phyloP scores from a whole-genome alignment of 2,888 invertebrate genomes.

The Oligia fasciuncula region DNA sequence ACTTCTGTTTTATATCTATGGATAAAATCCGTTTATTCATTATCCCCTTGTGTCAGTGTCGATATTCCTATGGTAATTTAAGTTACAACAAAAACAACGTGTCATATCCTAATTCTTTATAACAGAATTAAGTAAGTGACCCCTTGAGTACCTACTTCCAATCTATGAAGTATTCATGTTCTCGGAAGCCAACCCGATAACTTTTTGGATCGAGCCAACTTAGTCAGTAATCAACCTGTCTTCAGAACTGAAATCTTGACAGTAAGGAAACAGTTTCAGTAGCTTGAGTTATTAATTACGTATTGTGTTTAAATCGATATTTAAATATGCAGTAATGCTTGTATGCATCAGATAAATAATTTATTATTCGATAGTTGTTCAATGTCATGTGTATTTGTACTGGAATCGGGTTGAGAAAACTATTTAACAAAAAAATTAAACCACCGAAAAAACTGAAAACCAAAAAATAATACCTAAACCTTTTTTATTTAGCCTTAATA shows the following conservation, averaged over 20 bases:
- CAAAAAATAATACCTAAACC: too few relatives aligned
- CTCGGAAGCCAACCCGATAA: constrained; percentile 8
- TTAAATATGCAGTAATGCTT: background rate
- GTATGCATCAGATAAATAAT: background rate
- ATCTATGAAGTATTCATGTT: constrained; percentile 7
- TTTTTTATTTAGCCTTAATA: too few relatives aligned
- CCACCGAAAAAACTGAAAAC: too few relatives aligned
- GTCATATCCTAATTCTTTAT: background rate
- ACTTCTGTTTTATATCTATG: too few relatives aligned
- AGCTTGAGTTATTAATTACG: constrained; percentile 19
- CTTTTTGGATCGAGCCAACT: constrained; percentile 1
- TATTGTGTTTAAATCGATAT: background rate
- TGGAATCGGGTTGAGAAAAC: background rate
- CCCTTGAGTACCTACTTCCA: background rate
- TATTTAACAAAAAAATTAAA: too few relatives aligned
- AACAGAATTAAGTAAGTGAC: background rate
- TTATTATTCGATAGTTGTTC: background rate
- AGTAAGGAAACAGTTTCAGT: constrained; percentile 18
- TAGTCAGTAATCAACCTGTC: constrained; percentile 44
- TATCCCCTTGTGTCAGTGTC: background rate
- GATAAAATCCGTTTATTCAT: too few relatives aligned
- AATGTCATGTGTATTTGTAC: background rate
- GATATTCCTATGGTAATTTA: background rate
- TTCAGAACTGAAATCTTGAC: constrained; percentile 32
- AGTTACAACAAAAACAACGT: background rate